These are phyloP conservation scores for Hirtodrosophila duncani DNA, from an alignment of 2,888 invertebrate species.

Conservation along the genomic window DNA sequence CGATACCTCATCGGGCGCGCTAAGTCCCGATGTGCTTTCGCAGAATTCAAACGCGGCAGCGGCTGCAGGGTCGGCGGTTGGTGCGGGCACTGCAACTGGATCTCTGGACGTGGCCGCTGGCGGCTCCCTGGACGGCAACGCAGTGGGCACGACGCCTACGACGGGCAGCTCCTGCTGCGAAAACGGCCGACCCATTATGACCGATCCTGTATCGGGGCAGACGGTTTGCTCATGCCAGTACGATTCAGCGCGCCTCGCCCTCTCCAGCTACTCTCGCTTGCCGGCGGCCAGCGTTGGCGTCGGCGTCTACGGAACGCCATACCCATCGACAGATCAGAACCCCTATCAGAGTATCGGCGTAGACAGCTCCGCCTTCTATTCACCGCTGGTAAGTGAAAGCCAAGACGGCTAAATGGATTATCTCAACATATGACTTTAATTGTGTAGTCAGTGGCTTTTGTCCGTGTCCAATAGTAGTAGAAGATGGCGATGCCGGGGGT, in stretches of 20 bases:
- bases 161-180: slow-evolving; percentile 86
- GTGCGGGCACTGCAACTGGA: slow-evolving; percentile 12
- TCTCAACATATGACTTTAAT: slow-evolving; percentile 76
- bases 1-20: slow-evolving; percentile 74
- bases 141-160: slow-evolving; percentile 60
- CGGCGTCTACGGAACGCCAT: slow-evolving; percentile 90
- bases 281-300: slow-evolving; percentile 87
- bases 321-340: slow-evolving; percentile 93
- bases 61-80: slow-evolving; percentile 39
- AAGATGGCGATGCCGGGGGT: slow-evolving; percentile 7
- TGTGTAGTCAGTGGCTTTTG: slow-evolving; percentile 63
- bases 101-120: slow-evolving; percentile 35
- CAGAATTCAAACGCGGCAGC: slow-evolving; percentile 77
- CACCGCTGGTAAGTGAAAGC: slow-evolving; percentile 90
- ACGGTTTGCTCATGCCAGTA: slow-evolving; percentile 97
- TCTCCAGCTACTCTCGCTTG: slow-evolving; percentile 88
- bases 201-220: slow-evolving; percentile 94
- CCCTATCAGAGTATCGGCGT: slow-evolving; percentile 95
- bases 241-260: slow-evolving; percentile 91
- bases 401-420: slow-evolving; percentile 63
- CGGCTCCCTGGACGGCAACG: slow-evolving; percentile 62
- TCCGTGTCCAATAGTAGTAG: slow-evolving; percentile 2
- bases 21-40: slow-evolving; percentile 78
- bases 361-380: slow-evolving; percentile 96
- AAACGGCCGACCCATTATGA: slow-evolving; percentile 93